Conservation (phyloP, 2,113 vertebrate species). For the Catharus fuscescens region DNA sequence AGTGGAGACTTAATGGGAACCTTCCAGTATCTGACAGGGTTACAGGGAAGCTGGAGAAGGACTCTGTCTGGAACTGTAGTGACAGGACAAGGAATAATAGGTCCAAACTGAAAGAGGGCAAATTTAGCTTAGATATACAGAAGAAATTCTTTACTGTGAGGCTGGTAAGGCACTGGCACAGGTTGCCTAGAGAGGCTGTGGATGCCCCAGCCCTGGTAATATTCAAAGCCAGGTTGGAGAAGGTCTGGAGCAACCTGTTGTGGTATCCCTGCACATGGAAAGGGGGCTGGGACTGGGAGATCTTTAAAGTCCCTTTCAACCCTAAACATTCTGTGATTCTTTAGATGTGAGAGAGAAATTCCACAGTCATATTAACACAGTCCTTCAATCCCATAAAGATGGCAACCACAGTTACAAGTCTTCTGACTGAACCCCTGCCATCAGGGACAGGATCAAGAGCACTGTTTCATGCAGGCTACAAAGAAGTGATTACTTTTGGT, state of each 20-base stretch:
- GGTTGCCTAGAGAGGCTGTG: neutral
- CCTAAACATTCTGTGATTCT: neutral
- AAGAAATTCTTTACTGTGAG: neutral
- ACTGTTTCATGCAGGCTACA: neutral
- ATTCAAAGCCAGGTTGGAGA: neutral
- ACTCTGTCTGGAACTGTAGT: neutral
- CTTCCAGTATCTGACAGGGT: neutral
- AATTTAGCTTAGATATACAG: neutral
- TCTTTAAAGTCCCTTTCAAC: neutral
- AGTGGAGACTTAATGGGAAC: neutral
- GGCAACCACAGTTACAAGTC: neutral
- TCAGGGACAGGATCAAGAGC: neutral
- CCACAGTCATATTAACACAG: neutral
- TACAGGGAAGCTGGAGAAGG: neutral
- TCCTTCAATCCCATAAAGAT: constrained; percentile 7
- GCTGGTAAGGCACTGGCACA: neutral
- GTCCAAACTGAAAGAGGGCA: neutral
- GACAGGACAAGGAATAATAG: neutral
- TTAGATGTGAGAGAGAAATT: neutral
- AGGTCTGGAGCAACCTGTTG: neutral
- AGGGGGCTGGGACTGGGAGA: neutral
- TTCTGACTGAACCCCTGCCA: neutral
- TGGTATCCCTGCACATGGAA: neutral
- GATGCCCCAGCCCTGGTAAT: neutral
- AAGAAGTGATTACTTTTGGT: constrained; percentile 49